A percentile compares a stretch with the other conserved stretches of the same genome.
phyloP scores from a whole-genome alignment of 1,140 invertebrate genomes.

The Nasonia longicornis region DNA sequence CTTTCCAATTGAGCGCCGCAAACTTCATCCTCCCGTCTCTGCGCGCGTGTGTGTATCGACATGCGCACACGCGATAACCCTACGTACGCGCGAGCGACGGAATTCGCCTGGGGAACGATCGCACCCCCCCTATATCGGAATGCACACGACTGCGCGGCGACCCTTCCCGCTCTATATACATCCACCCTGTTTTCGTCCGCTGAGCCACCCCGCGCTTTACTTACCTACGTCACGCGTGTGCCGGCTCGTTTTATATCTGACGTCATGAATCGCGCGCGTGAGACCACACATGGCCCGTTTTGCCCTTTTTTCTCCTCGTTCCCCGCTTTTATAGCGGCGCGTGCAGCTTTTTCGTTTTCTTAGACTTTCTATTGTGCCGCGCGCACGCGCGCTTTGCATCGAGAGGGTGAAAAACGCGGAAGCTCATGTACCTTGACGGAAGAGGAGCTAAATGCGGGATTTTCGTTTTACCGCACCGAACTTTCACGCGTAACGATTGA shows the following conservation, averaged over 20 bases:
- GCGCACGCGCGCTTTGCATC: neutral
- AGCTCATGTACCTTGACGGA: too few species aligned
- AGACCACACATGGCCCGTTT: slow-evolving; percentile 6
- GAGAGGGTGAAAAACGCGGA: neutral
- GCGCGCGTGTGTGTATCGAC: neutral
- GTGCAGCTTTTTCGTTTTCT: neutral
- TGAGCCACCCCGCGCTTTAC: neutral
- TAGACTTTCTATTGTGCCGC: neutral
- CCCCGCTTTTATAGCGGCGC: neutral
- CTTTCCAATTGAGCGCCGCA: slow-evolving; percentile 16
- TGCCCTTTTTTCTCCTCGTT: neutral
- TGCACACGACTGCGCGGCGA: neutral
- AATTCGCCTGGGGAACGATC: neutral
- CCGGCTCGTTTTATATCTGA: neutral
- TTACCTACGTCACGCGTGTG: neutral
- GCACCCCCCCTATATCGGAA: neutral
- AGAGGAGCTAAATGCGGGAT: too few species aligned
- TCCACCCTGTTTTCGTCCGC: neutral
- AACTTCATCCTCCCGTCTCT: neutral
- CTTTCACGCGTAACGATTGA: too few species aligned
- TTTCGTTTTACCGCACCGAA: neutral
- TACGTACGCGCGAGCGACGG: neutral
- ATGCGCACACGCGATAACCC: neutral
- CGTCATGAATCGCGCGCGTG: slow-evolving; percentile 7
- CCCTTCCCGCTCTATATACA: neutral